These are phyloP conservation scores for Hipparchia semele DNA, from an alignment of 2,888 invertebrate species.

Conservation along the genomic window DNA sequence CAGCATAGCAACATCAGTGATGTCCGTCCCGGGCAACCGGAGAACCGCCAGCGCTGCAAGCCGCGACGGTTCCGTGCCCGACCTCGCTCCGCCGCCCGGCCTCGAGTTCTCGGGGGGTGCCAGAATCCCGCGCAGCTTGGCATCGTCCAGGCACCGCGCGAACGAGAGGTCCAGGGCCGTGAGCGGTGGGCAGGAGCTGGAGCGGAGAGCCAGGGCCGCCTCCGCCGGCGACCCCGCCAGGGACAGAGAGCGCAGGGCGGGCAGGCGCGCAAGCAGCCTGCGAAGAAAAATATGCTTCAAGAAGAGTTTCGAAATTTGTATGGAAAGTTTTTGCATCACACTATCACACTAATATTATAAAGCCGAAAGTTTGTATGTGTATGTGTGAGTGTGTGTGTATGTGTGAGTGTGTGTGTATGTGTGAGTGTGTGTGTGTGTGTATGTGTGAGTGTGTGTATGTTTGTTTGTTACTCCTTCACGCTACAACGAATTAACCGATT, in stretches of 20 bases:
- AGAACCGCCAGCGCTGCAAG: slow-evolving; percentile 90
- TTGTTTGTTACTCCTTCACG: no score
- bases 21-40: slow-evolving; percentile 92
- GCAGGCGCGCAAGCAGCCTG: slow-evolving; percentile 90
- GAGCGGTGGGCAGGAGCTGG: slow-evolving; percentile 91
- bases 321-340: no score
- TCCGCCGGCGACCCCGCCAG: slow-evolving; percentile 90
- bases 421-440: no score
- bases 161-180: slow-evolving; percentile 92
- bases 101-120: slow-evolving; percentile 94
- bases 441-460: no score
- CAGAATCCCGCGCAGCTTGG: slow-evolving; percentile 91
- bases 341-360: no score
- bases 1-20: slow-evolving; percentile 92
- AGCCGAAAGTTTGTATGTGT: no score
- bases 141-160: slow-evolving; percentile 93
- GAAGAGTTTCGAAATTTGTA: no score
- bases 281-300: not conserved
- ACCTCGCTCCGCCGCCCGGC: slow-evolving; percentile 80
- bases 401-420: no score
- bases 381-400: no score
- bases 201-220: slow-evolving; percentile 91
- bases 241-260: slow-evolving; percentile 91
- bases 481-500: no score
- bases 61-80: slow-evolving; percentile 71